Base-by-base conservation (phyloP, 1,140 invertebrate genomes). In the Diachasma alloeum region DNA sequence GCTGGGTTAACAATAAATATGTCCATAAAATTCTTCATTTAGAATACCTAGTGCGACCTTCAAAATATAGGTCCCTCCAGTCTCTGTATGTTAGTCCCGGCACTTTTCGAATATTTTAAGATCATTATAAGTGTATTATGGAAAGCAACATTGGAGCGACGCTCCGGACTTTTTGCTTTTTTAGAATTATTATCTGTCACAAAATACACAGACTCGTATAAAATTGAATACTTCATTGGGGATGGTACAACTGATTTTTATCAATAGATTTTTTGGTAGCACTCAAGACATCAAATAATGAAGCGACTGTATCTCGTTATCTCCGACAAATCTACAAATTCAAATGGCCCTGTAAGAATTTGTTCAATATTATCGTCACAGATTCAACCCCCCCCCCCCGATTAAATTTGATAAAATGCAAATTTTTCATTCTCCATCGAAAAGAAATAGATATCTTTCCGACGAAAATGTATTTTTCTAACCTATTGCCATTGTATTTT, bases 1-100 rank as follows among this genome's bases (percentile, higher is more conserved):
- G n/a, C n/a, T n/a, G n/a, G 83, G 86, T 87, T 86, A 86, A 86
- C 86, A 87, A 88, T 88, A 87, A 88, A 88, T 88, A 87, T 86
- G 83, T 77, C 80, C 80, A 83, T 87, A 88, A 88, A 88, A 83
- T 82, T 87, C 85, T 87, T 87, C 87, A 85, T 87, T 87, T 87
- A 87, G 83, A 31, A 82, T 81, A 83, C 82, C 82, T 84, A 84
- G 85, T 86, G 79, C 79, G 82, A 80, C 83, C 85, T 84, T 85
- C 81, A 80, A 85, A 83, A 84, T 68, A 39, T 68, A 17, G 80
- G 81, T 68, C 46, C 42, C 37, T 74, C 67, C 67, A 19, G 37
- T 44, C 24, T 59, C 24, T n/a, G n/a, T 22, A 22, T 22, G 15
- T 63, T 63, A 2, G 19, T 26, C 24, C 10, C 5, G 2, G 24